Percentiles rank a stretch among this genome's conserved stretches.
These are phyloP conservation scores for Zenarchopterus dispar DNA, from an alignment of 2,797 vertebrate species.

Conservation along the genomic window DNA sequence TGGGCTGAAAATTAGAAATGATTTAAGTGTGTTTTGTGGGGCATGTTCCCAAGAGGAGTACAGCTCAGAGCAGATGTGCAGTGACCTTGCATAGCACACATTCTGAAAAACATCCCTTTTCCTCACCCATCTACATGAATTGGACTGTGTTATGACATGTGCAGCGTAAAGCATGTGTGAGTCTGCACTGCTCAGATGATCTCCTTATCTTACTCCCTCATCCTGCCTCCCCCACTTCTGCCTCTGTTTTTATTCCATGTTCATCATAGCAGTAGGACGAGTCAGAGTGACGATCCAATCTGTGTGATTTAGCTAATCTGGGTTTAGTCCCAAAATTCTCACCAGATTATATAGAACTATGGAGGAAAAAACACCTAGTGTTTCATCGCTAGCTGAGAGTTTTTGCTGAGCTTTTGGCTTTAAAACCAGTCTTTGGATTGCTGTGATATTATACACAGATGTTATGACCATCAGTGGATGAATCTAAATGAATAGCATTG, in stretches of 20 bases:
- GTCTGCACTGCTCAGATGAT: slow-evolving; percentile 28
- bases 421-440: background rate
- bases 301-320: slow-evolving; percentile 48
- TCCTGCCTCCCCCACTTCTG: background rate
- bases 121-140: slow-evolving; percentile 9
- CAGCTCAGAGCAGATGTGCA: slow-evolving; percentile 19
- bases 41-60: slow-evolving; percentile 5
- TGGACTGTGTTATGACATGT: slow-evolving; percentile 24
- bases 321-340: slow-evolving; percentile 29
- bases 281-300: slow-evolving; percentile 16
- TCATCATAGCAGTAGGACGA: background rate
- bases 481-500: no score
- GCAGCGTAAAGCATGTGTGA: slow-evolving; percentile 37
- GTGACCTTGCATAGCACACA: slow-evolving; percentile 8
- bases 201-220: slow-evolving; percentile 15
- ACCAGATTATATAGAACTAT: slow-evolving; percentile 18
- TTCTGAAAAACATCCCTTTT: slow-evolving; percentile 10
- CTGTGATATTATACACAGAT: no score
- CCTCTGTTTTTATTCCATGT: slow-evolving; percentile 10
- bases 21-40: background rate
- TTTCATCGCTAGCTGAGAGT: background rate
- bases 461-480: no score
- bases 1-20: background rate
- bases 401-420: background rate
- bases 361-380: background rate